Conservation (phyloP, 2,888 invertebrate species). For the Sycophila texana region DNA sequence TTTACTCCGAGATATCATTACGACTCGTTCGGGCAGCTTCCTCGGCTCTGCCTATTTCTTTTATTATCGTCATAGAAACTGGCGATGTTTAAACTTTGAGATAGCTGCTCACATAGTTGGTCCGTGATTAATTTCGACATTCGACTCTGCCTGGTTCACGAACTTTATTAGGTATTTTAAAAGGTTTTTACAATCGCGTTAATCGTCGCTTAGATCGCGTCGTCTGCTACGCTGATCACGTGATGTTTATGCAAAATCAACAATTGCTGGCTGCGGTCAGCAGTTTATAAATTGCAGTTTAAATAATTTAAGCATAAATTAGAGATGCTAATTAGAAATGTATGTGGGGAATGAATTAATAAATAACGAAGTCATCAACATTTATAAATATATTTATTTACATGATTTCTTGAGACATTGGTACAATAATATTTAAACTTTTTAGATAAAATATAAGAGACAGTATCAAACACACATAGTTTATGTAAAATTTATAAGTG, state of each 20-base stretch:
- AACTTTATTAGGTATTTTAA: conserved; percentile 16
- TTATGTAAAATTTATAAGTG: conserved; percentile 20
- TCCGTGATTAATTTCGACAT: conserved; percentile 4
- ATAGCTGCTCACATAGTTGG: neutral
- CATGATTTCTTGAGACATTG: conserved; percentile 36
- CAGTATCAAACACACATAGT: conserved; percentile 47
- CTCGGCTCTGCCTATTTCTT: neutral
- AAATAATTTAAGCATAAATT: neutral
- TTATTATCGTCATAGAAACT: conserved; percentile 13
- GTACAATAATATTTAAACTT: conserved; percentile 41
- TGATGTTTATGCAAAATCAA: conserved; percentile 11
- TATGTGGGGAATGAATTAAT: neutral
- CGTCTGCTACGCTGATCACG: conserved; percentile 49
- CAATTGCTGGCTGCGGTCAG: neutral
- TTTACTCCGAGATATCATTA: conserved; percentile 10
- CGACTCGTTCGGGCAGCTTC: too few relatives aligned
- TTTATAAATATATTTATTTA: conserved; percentile 57
- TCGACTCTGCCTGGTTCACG: neutral
- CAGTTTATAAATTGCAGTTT: neutral
- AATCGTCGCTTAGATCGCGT: conserved; percentile 28
- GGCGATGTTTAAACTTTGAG: conserved; percentile 5
- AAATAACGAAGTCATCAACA: conserved; percentile 36
- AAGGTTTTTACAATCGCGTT: conserved; percentile 8
- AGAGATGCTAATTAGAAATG: neutral
- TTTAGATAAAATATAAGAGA: conserved; percentile 54